phyloP scores from a whole-genome alignment of 2,113 vertebrate species.

The Hiodon tergisus region DNA sequence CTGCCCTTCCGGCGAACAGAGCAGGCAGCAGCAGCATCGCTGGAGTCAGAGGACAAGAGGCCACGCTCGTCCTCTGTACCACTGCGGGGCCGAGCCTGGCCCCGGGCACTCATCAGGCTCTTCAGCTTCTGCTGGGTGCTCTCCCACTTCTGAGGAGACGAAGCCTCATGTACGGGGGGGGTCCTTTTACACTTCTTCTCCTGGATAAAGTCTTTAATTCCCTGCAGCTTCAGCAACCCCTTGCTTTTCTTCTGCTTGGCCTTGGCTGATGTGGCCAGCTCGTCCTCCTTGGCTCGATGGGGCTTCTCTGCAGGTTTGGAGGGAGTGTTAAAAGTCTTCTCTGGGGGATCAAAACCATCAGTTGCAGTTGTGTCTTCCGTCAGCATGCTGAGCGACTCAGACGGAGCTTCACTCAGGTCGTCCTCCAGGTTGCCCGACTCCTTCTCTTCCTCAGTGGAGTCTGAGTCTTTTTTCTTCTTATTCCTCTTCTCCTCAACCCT shows the following conservation, averaged over 20 bases:
- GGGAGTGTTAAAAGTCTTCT: neutral
- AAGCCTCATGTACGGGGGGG: constrained; percentile 31
- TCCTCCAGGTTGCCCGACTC: constrained; percentile 40
- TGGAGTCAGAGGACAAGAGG: constrained; percentile 54
- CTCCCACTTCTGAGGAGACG: constrained; percentile 44
- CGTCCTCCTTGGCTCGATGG: constrained; percentile 15
- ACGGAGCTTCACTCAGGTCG: constrained; percentile 49
- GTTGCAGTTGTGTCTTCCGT: constrained; percentile 35
- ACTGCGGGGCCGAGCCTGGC: constrained; percentile 41
- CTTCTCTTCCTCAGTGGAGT: constrained; percentile 54
- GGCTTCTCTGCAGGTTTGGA: constrained; percentile 41
- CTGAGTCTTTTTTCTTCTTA: constrained; percentile 46
- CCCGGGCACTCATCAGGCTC: constrained; percentile 45
- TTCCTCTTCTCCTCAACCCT: constrained; percentile 43
- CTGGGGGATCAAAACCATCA: constrained; percentile 20
- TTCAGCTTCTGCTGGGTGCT: constrained; percentile 61
- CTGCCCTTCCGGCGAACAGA: constrained; percentile 42
- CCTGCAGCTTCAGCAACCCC: constrained; percentile 57
- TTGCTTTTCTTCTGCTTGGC: constrained; percentile 71
- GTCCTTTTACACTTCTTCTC: constrained; percentile 66
- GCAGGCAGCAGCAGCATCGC: constrained; percentile 51
- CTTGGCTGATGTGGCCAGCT: constrained; percentile 50
- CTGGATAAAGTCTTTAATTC: constrained; percentile 53
- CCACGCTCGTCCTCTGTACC: constrained; percentile 50
- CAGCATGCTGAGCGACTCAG: constrained; percentile 37